A percentile compares a stretch with the other conserved stretches of the same genome.
phyloP scores from a whole-genome alignment of 2,888 invertebrate species.

The Gastracanthus pulcherrimus region DNA sequence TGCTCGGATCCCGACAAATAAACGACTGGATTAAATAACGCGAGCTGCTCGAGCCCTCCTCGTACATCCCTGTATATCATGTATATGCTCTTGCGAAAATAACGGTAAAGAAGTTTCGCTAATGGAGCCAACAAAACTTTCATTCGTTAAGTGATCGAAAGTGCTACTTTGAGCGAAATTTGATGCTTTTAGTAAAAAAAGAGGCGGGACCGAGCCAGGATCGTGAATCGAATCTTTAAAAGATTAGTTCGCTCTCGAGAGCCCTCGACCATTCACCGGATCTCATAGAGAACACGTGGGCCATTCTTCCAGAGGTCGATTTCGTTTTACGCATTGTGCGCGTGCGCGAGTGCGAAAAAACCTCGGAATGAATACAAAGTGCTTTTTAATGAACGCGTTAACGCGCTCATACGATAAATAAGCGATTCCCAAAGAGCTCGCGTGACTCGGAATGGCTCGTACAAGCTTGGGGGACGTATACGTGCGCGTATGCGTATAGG shows the following conservation, averaged over 20 bases:
- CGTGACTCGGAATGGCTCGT: background rate
- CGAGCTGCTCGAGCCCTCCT: background rate
- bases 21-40: conserved; percentile 42
- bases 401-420: conserved; percentile 22
- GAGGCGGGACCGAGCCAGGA: too few relatives aligned
- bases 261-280: background rate
- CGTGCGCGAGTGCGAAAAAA: background rate
- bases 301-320: too few relatives aligned
- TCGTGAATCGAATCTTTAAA: background rate
- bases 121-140: conserved; percentile 26
- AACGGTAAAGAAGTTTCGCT: conserved; percentile 17
- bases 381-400: background rate
- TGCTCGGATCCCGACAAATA: background rate
- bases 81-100: background rate
- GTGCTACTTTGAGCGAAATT: conserved; percentile 27
- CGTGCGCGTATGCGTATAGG: background rate
- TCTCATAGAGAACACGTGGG: too few relatives aligned
- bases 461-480: background rate
- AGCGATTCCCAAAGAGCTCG: background rate
- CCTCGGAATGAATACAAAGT: background rate
- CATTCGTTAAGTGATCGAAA: conserved; percentile 40
- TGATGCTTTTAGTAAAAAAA: conserved; percentile 32
- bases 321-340: too few relatives aligned
- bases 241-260: conserved; percentile 9
- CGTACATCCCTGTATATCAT: background rate